Evolutionary conservation across 2,797 vertebrate genomes (phyloP).

Genomic region (Neosalanx taihuensis): DNA sequence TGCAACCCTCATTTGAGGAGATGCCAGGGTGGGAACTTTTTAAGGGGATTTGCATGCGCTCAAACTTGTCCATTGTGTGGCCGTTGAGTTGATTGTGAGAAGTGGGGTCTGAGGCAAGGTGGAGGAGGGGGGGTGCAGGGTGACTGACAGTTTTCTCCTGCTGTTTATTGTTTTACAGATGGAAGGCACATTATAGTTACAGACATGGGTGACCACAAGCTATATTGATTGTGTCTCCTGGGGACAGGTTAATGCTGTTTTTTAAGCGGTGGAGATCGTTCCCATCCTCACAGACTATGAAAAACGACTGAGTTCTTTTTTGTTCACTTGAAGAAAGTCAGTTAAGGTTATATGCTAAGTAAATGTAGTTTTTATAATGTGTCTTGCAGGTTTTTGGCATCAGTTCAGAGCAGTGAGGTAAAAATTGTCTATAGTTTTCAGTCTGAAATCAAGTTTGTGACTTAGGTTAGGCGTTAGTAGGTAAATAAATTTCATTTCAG

Average conservation of each 20-base stretch:
- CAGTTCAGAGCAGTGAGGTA: too few relatives aligned
- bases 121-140: constrained; percentile 29
- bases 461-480: background rate
- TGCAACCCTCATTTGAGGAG: background rate
- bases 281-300: constrained; percentile 57
- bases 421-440: too few relatives aligned
- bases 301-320: constrained; percentile 39
- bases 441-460: background rate
- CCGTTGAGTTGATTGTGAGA: constrained; percentile 2
- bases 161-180: constrained; percentile 67
- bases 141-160: constrained; percentile 57
- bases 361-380: too few relatives aligned
- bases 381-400: too few relatives aligned
- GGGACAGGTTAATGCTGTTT: constrained; percentile 54
- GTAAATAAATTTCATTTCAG: too few relatives aligned
- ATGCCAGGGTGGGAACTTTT: background rate
- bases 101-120: background rate
- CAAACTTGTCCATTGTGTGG: background rate
- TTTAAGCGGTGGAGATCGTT: constrained; percentile 42
- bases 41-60: background rate
- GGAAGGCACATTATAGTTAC: constrained; percentile 37
- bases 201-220: constrained; percentile 25
- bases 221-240: constrained; percentile 60
- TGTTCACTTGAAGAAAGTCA: constrained; percentile 52
- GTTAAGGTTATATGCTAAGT: constrained; percentile 50